Base-by-base conservation (phyloP, 2,797 vertebrate species). In the Manis javanica region DNA sequence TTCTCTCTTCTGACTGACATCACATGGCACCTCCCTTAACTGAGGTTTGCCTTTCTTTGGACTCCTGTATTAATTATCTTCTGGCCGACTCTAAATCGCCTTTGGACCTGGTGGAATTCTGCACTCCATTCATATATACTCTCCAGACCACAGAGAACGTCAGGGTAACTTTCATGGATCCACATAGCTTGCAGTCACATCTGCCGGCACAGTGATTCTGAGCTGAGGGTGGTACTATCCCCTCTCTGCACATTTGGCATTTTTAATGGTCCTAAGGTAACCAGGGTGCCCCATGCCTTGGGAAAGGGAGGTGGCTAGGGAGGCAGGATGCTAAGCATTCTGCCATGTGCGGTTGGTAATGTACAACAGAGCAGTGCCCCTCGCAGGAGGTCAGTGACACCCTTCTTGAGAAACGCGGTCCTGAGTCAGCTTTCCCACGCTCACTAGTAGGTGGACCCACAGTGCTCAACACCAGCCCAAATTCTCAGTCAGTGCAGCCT, bases 261-360 rank as follows among this genome's bases (percentile, higher is more conserved):
- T 68, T 78, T 39, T 3, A 14, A 24, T 37, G 13, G 34, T 46
- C 46, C 18, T 23, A 29, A 10, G 57, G 12, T 14, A 26, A 63
- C 11, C 24, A n/a, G 71, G 24, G 24, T 3, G 3, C 24, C 2
- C 1, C 18, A 59, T 4, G 31, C 55, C 63, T 42, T 18, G 6
- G 26, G 21, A 8, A 42, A 14, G 19, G 1, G 6, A n/a, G 66
- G 42, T 1, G 23, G 0, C 51, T 39, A 7, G 7, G 75, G 19
- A 66, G n/a, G 8, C 19, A 6, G 26, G 57, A 7, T 5, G 3
- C 34, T 13, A 23, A 42, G 34, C 7, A 0, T 55, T 3, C 29
- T 37, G 19, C 14, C 0, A 0, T 29, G 24, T 34, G 16, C 31
- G 21, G 23, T 12, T 39, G 24, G 0, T 42, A 2, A 24, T 37